A percentile compares a stretch with the other conserved stretches of the same genome.
Conservation (phyloP, 2,888 invertebrate species). For the Romanomermis culicivorax region DNA sequence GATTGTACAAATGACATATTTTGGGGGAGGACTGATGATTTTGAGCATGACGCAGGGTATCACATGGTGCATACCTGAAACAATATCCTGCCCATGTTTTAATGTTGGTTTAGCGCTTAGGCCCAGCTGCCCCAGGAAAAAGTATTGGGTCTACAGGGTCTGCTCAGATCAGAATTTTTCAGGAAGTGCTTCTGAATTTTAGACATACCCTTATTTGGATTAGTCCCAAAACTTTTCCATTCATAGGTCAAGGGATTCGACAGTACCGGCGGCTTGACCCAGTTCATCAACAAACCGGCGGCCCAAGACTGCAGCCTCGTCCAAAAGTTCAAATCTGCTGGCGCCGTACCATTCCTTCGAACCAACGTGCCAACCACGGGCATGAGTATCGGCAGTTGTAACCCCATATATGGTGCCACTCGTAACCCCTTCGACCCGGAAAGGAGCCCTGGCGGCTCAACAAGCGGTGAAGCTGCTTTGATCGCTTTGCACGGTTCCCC, state of each 20-base stretch:
- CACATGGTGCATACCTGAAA: too few species aligned
- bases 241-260: background rate
- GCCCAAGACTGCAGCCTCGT: constrained; percentile 16
- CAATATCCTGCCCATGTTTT: too few species aligned
- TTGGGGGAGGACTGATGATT: too few species aligned
- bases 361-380: constrained; percentile 28
- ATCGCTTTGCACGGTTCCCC: constrained; percentile 30
- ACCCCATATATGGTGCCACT: constrained; percentile 28
- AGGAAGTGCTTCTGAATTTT: too few species aligned
- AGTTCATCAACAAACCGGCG: constrained; percentile 12
- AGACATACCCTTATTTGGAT: too few species aligned
- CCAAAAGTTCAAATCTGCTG: constrained; percentile 16
- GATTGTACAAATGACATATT: too few species aligned
- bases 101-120: too few species aligned
- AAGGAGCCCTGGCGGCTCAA: constrained; percentile 29
- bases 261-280: background rate
- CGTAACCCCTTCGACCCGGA: constrained; percentile 24
- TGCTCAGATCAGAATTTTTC: too few species aligned
- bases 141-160: too few species aligned
- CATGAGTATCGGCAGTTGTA: constrained; percentile 15
- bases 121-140: too few species aligned
- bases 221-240: too few species aligned
- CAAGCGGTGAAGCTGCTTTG: constrained; percentile 30
- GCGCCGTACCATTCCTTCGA: constrained; percentile 32
- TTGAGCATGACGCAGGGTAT: too few species aligned